These are phyloP conservation scores for Centropyge bicolor DNA, from an alignment of 2,797 vertebrate species.

Conservation along the genomic window DNA sequence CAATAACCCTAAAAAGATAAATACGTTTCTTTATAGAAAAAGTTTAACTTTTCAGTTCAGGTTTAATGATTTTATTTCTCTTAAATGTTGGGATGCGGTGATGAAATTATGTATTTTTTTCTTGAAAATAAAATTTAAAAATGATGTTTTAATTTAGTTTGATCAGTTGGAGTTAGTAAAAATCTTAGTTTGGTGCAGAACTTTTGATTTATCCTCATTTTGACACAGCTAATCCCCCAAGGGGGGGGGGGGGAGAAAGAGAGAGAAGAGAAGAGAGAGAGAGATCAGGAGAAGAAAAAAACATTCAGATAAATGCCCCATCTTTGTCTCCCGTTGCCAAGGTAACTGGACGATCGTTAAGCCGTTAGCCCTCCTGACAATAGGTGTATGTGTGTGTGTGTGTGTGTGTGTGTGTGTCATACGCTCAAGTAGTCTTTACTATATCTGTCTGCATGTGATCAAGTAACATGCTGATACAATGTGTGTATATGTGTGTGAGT, in stretches of 20 bases:
- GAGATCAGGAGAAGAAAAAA: background rate
- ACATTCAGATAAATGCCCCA: slow-evolving; percentile 50
- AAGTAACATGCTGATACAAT: background rate
- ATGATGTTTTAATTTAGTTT: background rate
- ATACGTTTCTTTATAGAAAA: background rate
- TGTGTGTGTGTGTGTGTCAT: slow-evolving; percentile 26
- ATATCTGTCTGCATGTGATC: background rate
- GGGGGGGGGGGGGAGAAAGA: background rate
- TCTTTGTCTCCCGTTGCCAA: slow-evolving; percentile 66
- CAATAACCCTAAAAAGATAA: background rate
- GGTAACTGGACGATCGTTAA: slow-evolving; percentile 68
- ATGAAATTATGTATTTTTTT: background rate
- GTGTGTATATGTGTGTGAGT: background rate
- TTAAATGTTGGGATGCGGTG: background rate
- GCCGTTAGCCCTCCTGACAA: slow-evolving; percentile 42
- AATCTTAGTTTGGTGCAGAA: background rate
- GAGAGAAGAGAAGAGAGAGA: background rate
- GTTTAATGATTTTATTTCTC: background rate
- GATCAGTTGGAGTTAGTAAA: background rate
- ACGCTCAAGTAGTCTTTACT: background rate
- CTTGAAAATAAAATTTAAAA: background rate
- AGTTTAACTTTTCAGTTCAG: background rate
- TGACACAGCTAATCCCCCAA: background rate
- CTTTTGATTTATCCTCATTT: background rate
- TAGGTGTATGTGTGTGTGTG: slow-evolving; percentile 38